Evolutionary conservation across 2,797 vertebrate species (phyloP).

Genomic region (Pantherophis vulpinus): DNA sequence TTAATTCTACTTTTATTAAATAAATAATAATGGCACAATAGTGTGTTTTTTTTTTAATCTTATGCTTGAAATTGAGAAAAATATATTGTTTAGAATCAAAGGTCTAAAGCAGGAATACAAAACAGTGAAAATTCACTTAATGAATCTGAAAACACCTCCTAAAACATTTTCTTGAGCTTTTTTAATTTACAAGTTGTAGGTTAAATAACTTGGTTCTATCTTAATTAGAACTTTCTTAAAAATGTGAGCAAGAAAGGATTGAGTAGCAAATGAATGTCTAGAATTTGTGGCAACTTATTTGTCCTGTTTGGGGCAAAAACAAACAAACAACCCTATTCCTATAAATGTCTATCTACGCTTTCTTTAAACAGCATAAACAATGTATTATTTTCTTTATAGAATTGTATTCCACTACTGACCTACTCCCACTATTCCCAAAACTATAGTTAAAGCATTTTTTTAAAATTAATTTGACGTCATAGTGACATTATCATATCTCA

Average conservation of each 20-base stretch:
- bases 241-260: not conserved
- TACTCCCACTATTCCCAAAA: not conserved
- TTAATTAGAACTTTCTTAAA: not conserved
- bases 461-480: not conserved
- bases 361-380: not conserved
- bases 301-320: not conserved
- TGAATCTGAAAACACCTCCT: not conserved
- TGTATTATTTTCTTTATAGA: conserved; percentile 9
- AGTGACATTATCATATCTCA: not conserved
- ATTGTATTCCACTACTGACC: not conserved
- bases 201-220: not conserved
- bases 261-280: not conserved
- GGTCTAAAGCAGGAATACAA: not conserved
- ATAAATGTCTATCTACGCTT: not conserved
- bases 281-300: not conserved
- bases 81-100: not conserved
- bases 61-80: not conserved
- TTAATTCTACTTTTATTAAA: not conserved
- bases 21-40: not conserved
- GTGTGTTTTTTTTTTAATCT: not conserved
- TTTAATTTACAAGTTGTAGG: not conserved
- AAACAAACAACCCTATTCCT: not conserved
- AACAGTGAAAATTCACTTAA: not conserved
- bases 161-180: not conserved
- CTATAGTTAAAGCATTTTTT: not conserved